Base-by-base conservation (phyloP, 1,140 invertebrate genomes). In the Zaprionus kolodkinae region DNA sequence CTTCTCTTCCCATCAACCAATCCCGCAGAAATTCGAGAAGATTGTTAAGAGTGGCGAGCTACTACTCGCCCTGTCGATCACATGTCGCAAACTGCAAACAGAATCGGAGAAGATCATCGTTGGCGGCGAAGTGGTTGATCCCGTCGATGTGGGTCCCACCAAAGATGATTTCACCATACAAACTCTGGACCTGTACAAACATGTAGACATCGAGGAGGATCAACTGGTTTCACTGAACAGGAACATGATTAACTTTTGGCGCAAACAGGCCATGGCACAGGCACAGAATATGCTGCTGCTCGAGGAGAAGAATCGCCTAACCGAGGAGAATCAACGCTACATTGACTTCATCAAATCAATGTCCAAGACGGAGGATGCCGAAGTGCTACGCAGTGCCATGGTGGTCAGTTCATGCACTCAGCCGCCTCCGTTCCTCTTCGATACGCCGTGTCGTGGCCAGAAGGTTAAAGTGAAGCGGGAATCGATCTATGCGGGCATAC, bases 21-120 rank as follows among this genome's bases (percentile, higher is more conserved):
- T 25, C 13, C 0, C 5, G 3, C 15, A 92, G 91, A 61, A 77
- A 57, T 87, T 90, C 45, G 77, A 92, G 21, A 81, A 92, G 33
- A 70, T 87, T 10, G 78, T 81, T 0, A 92, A 92, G 54, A 79
- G 81, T 12, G 91, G 91, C 0, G 88, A 92, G n/a, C 57, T 92
- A 6, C 60, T 92, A 1, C 50, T 92, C 12, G 83, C 88, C 0
- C 63, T 92, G 9, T 81, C 91, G 1, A 85, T 91, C 54, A 92
- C 78, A 27, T 92, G 91, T n/a, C 76, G 91, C n/a, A 92, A 92
- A 48, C 59, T 91, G 4, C 91, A 92, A 66, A 92, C 91, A 1
- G 82, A 92, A 45, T 67, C 81, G 1, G 91, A 92, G 43, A 92
- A 92, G 43, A 73, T 92, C 13, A 75, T 91, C 10, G 55, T 80